Conservation (phyloP, 2,888 invertebrate genomes). For the Argynnis bischoffii region DNA sequence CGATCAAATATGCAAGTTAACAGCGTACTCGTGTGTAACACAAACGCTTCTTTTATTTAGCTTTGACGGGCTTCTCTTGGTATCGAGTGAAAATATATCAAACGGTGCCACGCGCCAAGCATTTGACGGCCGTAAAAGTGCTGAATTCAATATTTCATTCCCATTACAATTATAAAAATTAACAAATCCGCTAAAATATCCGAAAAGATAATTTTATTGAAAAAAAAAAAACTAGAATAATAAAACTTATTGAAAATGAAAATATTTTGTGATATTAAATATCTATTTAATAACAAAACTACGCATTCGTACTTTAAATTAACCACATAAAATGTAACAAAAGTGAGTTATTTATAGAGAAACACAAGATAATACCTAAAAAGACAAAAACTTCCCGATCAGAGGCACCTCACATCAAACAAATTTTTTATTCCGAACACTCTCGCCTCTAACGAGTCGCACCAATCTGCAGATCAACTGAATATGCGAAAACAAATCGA, state of each 20-base stretch:
- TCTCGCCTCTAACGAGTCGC: background rate
- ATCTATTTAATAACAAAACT: no score
- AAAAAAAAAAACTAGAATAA: no score
- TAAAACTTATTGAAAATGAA: no score
- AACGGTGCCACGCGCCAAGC: background rate
- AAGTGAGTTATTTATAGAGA: no score
- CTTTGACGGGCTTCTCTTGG: slow-evolving; percentile 3
- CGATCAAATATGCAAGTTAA: slow-evolving; percentile 8
- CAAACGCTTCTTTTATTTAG: slow-evolving; percentile 13
- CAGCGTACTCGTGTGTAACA: slow-evolving; percentile 1
- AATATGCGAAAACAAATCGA: slow-evolving; percentile 28
- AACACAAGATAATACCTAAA: no score
- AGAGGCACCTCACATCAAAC: background rate
- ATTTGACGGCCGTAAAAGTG: background rate
- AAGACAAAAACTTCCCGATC: no score
- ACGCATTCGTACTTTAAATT: no score
- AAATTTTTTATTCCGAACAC: background rate
- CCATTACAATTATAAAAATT: no score
- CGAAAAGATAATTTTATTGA: no score
- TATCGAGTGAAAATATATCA: background rate
- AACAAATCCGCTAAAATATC: no score
- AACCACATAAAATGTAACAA: no score
- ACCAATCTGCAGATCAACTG: slow-evolving; percentile 16
- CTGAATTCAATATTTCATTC: background rate
- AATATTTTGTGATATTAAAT: no score